phyloP scores from a whole-genome alignment of 2,113 vertebrate species.

The Pimephales promelas region DNA sequence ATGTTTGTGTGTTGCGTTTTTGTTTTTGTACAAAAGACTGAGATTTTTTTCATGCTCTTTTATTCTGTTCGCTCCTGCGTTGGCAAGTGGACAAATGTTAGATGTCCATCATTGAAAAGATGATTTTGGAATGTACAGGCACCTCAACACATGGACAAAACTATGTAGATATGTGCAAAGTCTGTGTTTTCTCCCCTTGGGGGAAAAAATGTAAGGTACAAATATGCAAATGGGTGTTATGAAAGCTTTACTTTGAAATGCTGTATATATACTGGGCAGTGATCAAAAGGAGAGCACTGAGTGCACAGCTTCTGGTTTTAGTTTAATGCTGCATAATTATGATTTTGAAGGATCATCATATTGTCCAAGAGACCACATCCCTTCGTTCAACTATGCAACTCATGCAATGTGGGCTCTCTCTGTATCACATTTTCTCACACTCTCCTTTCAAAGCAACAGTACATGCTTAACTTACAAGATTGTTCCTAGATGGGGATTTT shows the following conservation, averaged over 20 bases:
- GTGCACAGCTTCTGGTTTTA: conserved; percentile 84
- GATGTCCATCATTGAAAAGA: conserved; percentile 36
- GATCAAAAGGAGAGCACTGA: conserved; percentile 78
- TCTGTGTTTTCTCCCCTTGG: conserved; percentile 81
- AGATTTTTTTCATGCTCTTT: conserved; percentile 76
- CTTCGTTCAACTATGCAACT: conserved; percentile 98
- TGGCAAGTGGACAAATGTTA: conserved; percentile 52
- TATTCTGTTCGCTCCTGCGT: conserved; percentile 74
- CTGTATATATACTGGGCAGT: conserved; percentile 92
- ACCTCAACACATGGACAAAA: conserved; percentile 63
- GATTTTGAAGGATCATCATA: conserved; percentile 71
- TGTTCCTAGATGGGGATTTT: not conserved
- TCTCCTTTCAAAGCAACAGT: not conserved
- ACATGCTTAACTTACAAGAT: conserved; percentile 14
- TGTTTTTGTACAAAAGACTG: conserved; percentile 68
- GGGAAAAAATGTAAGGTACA: conserved; percentile 85
- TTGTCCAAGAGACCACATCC: conserved; percentile 82
- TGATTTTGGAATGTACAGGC: conserved; percentile 64
- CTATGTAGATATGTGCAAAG: conserved; percentile 89
- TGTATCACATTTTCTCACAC: not conserved
- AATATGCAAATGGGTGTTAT: conserved; percentile 98
- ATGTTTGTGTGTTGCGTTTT: conserved; percentile 50
- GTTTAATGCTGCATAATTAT: conserved; percentile 67
- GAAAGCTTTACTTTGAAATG: conserved; percentile 98
- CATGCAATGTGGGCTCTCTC: conserved; percentile 82